Evolutionary conservation across 2,888 invertebrate genomes (phyloP), one percentile per base, ranked within the genome.

Genomic region (Boloria euphrosyne): DNA sequence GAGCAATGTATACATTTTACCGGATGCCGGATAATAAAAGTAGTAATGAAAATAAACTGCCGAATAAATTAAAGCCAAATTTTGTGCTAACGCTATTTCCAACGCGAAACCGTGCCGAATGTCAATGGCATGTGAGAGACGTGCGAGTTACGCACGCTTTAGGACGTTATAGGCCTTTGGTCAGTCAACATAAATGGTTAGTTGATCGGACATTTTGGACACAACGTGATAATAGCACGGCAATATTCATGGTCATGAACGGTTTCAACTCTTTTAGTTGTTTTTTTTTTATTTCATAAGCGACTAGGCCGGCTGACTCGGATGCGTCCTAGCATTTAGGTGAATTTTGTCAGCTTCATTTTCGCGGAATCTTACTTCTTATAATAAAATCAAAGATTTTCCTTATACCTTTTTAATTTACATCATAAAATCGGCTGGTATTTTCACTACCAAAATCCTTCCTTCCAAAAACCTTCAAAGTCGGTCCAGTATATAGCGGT

Each of bases 71-170:
- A 67, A 67, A 17, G 44, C 52, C 62, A 76, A 76, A 79, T 79
- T 79, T 78, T 70, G 71, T 75, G 22, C 74, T 74, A 71, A 75
- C 67, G 80, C 82, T 85, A 86, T 86, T 87, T 86, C 78, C 78
- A 82, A 78, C 74, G 78, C 80, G 75, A 81, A 80, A 76, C 71
- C 76, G 75, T 70, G 68, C 74, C 75, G 80, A 86, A 87, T 89
- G 90, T 89, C 89, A 90, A 89, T 89, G 87, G 86, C 88, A 87
- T 82, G 82, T 76, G 77, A 84, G 84, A 79, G 78, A 75, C 67
- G 71, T 73, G 74, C 75, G 75, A 74, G 74, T 73, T 71, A 80
- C 79, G 80, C 76, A 77, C 75, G 72, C 69, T 70, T 74, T 55
- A 50, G 44, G 31, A 66, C 60, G 50, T 46, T 47, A 62, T 70